phyloP scores from a whole-genome alignment of 2,113 vertebrate species.

The Pseudorectes ferrugineus region DNA sequence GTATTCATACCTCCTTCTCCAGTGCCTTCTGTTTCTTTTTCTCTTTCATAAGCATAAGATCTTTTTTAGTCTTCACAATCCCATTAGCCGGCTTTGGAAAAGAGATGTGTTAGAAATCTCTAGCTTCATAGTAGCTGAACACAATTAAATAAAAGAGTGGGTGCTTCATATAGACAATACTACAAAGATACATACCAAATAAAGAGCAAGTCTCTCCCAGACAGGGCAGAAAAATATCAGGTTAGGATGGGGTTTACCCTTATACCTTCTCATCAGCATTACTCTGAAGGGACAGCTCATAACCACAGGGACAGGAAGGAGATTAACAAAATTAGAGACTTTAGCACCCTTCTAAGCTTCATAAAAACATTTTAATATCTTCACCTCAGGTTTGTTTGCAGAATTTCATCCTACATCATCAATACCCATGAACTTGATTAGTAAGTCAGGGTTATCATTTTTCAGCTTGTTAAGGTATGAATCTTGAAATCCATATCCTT shows the following conservation, averaged over 20 bases:
- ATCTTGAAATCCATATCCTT: neutral
- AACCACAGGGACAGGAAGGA: neutral
- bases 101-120: neutral
- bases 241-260: neutral
- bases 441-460: fast-evolving
- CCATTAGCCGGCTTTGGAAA: slow-evolving; percentile 23
- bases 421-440: neutral
- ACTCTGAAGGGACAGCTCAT: neutral
- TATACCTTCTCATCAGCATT: neutral
- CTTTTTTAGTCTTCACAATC: slow-evolving; percentile 72
- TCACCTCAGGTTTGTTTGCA: neutral
- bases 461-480: neutral
- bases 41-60: slow-evolving; percentile 64
- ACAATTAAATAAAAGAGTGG: neutral
- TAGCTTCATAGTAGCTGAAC: neutral
- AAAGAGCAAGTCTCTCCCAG: neutral
- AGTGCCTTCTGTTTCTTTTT: slow-evolving; percentile 81
- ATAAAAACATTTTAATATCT: neutral
- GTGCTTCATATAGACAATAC: neutral
- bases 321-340: neutral
- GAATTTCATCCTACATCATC: neutral
- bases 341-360: neutral
- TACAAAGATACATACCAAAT: neutral
- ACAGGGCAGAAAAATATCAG: neutral
- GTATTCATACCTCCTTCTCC: slow-evolving; percentile 85